A percentile compares a stretch with the other conserved stretches of the same genome.
These are phyloP conservation scores for Branchipolynoe longqiensis DNA, from an alignment of 2,888 invertebrate genomes.

Conservation along the genomic window DNA sequence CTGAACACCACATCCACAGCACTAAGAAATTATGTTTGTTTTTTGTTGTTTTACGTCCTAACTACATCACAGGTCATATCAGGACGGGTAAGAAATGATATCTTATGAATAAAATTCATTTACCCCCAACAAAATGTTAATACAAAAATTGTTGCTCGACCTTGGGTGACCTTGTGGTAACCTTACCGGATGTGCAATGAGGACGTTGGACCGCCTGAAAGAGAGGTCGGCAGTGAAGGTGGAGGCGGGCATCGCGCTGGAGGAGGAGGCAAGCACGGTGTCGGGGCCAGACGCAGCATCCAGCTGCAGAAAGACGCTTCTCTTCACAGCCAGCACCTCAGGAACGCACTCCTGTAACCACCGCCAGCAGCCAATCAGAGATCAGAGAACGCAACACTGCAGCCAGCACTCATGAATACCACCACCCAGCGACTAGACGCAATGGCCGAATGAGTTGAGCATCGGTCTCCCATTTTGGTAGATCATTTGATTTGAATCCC, in stretches of 20 bases:
- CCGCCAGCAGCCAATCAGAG: too few species aligned
- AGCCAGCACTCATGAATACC: too few species aligned
- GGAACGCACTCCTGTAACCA: constrained; percentile 85
- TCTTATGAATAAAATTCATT: not conserved
- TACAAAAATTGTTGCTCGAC: not conserved
- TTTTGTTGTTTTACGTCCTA: too few species aligned
- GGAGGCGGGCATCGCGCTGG: constrained; percentile 95
- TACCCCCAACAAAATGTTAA: not conserved
- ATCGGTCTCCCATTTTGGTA: too few species aligned
- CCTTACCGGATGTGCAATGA: constrained; percentile 89
- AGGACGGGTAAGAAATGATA: not conserved
- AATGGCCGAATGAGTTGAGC: too few species aligned
- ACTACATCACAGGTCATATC: too few species aligned
- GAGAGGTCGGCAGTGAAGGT: constrained; percentile 90
- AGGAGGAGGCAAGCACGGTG: constrained; percentile 91
- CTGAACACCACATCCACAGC: too few species aligned
- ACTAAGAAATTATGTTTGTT: too few species aligned
- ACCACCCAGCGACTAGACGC: too few species aligned
- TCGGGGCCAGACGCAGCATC: constrained; percentile 85
- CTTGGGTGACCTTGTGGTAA: too few species aligned
- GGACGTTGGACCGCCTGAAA: constrained; percentile 84
- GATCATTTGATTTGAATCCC: too few species aligned
- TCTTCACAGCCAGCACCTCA: constrained; percentile 92
- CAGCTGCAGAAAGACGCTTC: constrained; percentile 88
- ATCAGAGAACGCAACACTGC: too few species aligned